A percentile compares a stretch with the other conserved stretches of the same genome.
These are phyloP conservation scores for Gadopsis bispinosus DNA, from an alignment of 2,797 vertebrate species.

Conservation along the genomic window DNA sequence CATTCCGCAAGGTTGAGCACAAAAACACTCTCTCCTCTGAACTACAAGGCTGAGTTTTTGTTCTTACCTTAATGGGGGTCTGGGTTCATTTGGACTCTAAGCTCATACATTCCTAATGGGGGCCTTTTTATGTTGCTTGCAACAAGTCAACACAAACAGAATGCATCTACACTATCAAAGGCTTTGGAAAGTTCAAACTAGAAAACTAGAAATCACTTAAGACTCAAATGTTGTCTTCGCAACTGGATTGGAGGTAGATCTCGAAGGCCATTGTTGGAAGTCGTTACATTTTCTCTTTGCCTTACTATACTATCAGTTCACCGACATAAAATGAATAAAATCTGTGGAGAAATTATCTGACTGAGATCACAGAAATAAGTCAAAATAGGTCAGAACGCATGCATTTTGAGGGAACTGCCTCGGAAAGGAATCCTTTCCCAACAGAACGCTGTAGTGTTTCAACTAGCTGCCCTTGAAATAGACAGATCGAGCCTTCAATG, in stretches of 20 bases:
- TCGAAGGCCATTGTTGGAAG: constrained; percentile 7
- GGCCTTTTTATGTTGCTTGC: constrained; percentile 54
- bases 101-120: constrained; percentile 67
- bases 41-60: constrained; percentile 44
- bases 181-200: constrained; percentile 32
- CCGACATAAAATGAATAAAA: background rate
- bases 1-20: constrained; percentile 57
- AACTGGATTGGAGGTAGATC: constrained; percentile 13
- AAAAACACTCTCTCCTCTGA: constrained; percentile 45
- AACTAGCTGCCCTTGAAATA: constrained; percentile 60
- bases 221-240: constrained; percentile 17
- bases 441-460: constrained; percentile 27
- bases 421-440: constrained; percentile 15
- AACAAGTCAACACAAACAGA: constrained; percentile 42
- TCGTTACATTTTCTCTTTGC: background rate
- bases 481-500: constrained; percentile 49
- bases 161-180: constrained; percentile 9
- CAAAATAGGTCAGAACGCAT: background rate
- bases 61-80: constrained; percentile 57
- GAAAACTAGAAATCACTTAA: constrained; percentile 27
- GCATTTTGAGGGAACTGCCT: constrained; percentile 6
- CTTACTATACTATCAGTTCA: background rate
- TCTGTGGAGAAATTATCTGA: background rate
- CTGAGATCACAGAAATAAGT: background rate
- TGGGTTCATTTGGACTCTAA: constrained; percentile 61